A percentile compares a stretch with the other conserved stretches of the same genome.
phyloP scores from a whole-genome alignment of 2,888 invertebrate genomes.

The Mactromeris polynyma region DNA sequence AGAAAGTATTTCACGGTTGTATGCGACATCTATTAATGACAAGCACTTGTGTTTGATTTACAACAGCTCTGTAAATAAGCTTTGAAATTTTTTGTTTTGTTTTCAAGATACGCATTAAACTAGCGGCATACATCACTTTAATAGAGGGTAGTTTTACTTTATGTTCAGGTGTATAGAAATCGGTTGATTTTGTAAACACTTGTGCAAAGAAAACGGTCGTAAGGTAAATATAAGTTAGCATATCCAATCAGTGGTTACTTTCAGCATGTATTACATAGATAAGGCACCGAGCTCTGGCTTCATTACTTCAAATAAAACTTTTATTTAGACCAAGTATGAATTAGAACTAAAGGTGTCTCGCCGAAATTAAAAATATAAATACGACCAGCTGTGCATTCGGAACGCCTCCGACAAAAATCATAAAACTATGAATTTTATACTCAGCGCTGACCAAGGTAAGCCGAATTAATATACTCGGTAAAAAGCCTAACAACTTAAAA shows the following conservation, averaged over 20 bases:
- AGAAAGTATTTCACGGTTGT: background rate
- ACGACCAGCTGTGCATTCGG: no score
- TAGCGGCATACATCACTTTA: background rate
- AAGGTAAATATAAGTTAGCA: background rate
- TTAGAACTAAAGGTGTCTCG: background rate
- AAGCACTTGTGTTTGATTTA: background rate
- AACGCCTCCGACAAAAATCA: no score
- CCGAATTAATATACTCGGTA: no score
- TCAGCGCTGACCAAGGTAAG: no score
- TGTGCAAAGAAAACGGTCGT: background rate
- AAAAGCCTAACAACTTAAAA: no score
- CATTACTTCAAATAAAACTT: background rate
- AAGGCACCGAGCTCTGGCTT: background rate
- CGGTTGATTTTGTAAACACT: constrained; percentile 17
- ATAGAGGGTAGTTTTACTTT: background rate
- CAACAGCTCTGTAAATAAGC: background rate
- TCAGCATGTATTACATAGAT: background rate
- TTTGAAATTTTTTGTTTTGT: background rate
- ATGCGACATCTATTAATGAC: background rate
- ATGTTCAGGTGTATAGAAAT: background rate
- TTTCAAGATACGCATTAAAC: constrained; percentile 1
- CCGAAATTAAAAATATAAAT: background rate
- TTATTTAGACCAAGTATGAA: background rate
- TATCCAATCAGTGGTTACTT: background rate
- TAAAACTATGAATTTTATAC: no score